Evolutionary conservation across 2,888 invertebrate genomes (phyloP).

Genomic region (Tricholauxania praeusta): DNA sequence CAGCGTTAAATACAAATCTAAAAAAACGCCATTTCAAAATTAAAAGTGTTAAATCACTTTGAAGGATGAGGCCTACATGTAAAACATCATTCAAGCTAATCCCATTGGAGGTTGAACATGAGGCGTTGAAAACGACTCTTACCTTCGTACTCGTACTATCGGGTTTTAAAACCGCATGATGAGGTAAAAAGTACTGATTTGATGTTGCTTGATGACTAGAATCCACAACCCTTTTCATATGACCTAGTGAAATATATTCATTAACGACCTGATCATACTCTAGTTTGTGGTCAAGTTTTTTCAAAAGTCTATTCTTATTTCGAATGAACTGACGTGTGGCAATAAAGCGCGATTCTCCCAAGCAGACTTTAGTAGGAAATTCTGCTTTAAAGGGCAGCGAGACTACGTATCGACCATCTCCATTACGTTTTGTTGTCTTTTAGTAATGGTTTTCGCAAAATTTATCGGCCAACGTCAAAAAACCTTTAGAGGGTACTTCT

Average conservation of each 20-base stretch:
- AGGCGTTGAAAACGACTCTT: conserved; percentile 46
- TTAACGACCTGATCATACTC: no score
- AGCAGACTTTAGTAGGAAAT: no score
- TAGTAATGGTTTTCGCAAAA: conserved; percentile 21
- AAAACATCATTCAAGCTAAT: neutral
- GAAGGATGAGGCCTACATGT: conserved; percentile 25
- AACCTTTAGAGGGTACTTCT: neutral
- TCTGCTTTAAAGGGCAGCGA: conserved; percentile 15
- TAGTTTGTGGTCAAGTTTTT: no score
- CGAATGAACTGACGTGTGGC: no score
- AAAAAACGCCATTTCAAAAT: conserved; percentile 9
- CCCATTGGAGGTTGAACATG: conserved; percentile 35
- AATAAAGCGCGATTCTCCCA: no score
- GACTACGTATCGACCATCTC: conserved; percentile 27
- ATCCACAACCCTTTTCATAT: no score
- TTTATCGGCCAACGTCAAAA: neutral
- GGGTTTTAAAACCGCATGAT: conserved; percentile 35
- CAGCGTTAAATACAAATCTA: conserved; percentile 43
- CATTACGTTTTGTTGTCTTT: neutral
- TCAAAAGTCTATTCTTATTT: no score
- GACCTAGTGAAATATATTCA: no score
- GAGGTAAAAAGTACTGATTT: conserved; percentile 39
- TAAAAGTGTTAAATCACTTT: conserved; percentile 23
- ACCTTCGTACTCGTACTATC: conserved; percentile 40
- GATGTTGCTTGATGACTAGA: no score